Base-by-base conservation (phyloP, 2,888 invertebrate genomes). In the Hedychridium roseum region DNA sequence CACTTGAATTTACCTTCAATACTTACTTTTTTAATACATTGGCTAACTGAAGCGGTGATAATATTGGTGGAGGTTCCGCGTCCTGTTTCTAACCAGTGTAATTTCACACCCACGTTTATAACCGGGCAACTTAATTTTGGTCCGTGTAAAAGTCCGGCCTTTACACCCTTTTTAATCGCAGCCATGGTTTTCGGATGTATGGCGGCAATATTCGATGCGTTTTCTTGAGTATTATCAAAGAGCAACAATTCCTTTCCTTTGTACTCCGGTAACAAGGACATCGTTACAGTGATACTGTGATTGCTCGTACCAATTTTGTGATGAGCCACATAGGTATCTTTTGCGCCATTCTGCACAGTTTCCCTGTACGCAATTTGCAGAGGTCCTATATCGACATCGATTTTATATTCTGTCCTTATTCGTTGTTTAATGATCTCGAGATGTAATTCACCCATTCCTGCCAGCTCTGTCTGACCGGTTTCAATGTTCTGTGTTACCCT, bases 391-490 rank as follows among this genome's bases (percentile, higher is more conserved):
- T 95, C 92, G 0, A 88, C 95, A 9, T 97, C 92, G 43, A 99
- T 87, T 73, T 91, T 92, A 78, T 93, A 97, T 68, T 98, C 96
- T 43, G 87, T 86, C 32, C 86, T 78, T 38, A 99, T 88, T 14
- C 98, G 84, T 60, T 97, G 94, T 72, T 89, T 91, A 27, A 97
- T 90, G 50, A 97, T 89, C 59, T 99, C 97, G 51, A 99, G 82
- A 75, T 99, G 99, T 1, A 99, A 83, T 79, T 99, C 97, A 1
- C 99, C 99, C 98, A 98, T 98, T 9, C 97, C 94, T 43, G 89
- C 90, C 2, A 95, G 81, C 38, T 96, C 87, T 0, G 90, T 91
- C 82, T 97, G 96, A 0, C 92, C 93, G 0, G 92, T 92, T 51
- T 93, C 92, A 1, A 83, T 76, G 71, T 95, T 89, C 9, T 85